Evolutionary conservation across 2,888 invertebrate genomes (phyloP), one percentile per base, ranked within the genome.

Genomic region (Meiosimyza platycephala): DNA sequence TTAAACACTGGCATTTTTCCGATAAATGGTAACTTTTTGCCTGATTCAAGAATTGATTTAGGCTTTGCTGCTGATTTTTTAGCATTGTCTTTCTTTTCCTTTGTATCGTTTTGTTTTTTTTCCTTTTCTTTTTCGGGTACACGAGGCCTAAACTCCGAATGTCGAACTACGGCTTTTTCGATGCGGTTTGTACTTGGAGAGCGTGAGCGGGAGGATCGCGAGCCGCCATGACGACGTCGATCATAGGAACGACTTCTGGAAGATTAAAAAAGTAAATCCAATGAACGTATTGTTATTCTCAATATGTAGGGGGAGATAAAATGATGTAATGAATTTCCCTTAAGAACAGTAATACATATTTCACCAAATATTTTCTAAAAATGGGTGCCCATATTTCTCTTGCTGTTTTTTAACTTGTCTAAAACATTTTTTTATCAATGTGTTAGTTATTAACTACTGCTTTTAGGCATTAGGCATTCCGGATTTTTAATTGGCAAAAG

Each of bases 1-100:
- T 89, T 90, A 28, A 93, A 94, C 13, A 95, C 90, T 0, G 95
- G 95, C 92, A 95, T 93, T 84, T 94, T 91, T 77, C 95, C 95
- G 77, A 95, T 95, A 79, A 95, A 95, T 0, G 95, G 95, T 83
- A 95, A 88, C 84, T 94, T 94, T 75, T 92, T 92, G 76, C 92
- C 91, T 0, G 70, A 50, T 7, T 72, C 51, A n/a, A 71, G 18
- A 22, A 77, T 67, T 13, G 73, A 59, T 74, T 83, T 83, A 6
- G 79, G 71, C 67, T 85, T 84, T 12, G 72, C 75, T 3, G 73
- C 66, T 40, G 70, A 67, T 18, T 79, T 13, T 65, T 77, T 77
- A 1, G 72, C 70, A 22, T 59, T 71, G 9, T 79, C 78, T 65
- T 80, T 80, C 47, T 81, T 81, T 6, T 81, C 80, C 40, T 78